Base-by-base conservation (phyloP, 2,113 vertebrate species). In the Mastomys natalensis region DNA sequence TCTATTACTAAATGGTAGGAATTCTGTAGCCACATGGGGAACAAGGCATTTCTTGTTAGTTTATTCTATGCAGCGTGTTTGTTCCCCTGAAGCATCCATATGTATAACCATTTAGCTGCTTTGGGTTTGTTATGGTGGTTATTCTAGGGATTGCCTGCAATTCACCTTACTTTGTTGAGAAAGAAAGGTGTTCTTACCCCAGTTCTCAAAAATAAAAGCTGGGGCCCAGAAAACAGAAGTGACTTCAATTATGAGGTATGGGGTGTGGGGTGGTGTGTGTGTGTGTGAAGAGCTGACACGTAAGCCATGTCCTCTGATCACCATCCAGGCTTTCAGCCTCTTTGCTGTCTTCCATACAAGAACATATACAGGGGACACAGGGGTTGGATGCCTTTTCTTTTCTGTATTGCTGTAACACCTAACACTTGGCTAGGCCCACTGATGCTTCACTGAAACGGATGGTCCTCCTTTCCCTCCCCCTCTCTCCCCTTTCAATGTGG, bases 1-100 rank as follows among this genome's bases (percentile, higher is more conserved):
- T 88, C 95, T 80, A 78, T 70, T 89, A 87, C 91, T 93, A 55
- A 95, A n/a, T 62, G 60, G 34, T 77, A 93, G 53, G 4, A 48
- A 77, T 45, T 53, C 11, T 81, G 62, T 78, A 43, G 40, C 58
- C 40, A 51, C 43, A 17, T n/a, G 19, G 53, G 13, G 70, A 92
- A 87, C 37, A 92, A 82, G 62, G 6, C 22, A 64, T 10, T 62
- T 85, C 58, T 64, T 43, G 13, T 10, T 74, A 26, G 55, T 60
- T 55, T 64, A 29, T 68, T 53, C 68, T 34, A 22, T 40, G 16
- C 7, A 53, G 53, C 5, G 12, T 66, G 93, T 93, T 76, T 53
- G 37, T 40, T 72, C 92, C 87, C n/a, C 68, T 17, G 11, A 82
- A 15, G 7, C 29, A 76, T 37, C 7, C 58, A 21, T 7, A 24